Conservation (phyloP, 2,797 vertebrate genomes). For the Loris lydekkerianus region DNA sequence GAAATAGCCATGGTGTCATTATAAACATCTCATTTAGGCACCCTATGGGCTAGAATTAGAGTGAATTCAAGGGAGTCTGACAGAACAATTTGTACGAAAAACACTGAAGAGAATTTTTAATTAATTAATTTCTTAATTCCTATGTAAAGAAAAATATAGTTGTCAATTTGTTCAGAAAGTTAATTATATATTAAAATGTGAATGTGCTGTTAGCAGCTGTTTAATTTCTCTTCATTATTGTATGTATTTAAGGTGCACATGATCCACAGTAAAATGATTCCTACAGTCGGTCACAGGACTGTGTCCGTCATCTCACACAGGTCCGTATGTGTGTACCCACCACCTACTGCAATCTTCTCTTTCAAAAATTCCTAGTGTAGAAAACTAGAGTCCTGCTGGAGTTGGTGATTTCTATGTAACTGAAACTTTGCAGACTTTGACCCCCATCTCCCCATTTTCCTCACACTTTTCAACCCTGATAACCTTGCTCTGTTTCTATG, state of each 20-base stretch:
- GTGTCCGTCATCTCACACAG: not conserved
- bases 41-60: rapidly evolving
- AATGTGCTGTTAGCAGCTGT: not conserved
- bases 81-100: not conserved
- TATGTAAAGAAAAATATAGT: not conserved
- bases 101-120: not conserved
- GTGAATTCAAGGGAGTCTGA: not conserved
- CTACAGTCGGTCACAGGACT: not conserved
- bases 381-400: not conserved
- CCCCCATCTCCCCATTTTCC: not conserved
- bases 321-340: not conserved
- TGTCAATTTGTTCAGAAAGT: constrained; percentile 31
- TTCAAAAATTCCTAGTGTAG: not conserved
- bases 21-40: not conserved
- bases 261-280: not conserved
- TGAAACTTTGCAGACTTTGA: not conserved
- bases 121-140: constrained; percentile 9
- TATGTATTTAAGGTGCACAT: not conserved
- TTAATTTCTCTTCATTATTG: not conserved
- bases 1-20: not conserved
- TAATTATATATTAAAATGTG: not conserved
- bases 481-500: not conserved
- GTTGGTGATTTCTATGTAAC: not conserved
- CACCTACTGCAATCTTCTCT: not conserved
- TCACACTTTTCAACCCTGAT: not conserved